Base-by-base conservation (phyloP, 2,797 vertebrate species). In the Spinibarbus caldwelli region DNA sequence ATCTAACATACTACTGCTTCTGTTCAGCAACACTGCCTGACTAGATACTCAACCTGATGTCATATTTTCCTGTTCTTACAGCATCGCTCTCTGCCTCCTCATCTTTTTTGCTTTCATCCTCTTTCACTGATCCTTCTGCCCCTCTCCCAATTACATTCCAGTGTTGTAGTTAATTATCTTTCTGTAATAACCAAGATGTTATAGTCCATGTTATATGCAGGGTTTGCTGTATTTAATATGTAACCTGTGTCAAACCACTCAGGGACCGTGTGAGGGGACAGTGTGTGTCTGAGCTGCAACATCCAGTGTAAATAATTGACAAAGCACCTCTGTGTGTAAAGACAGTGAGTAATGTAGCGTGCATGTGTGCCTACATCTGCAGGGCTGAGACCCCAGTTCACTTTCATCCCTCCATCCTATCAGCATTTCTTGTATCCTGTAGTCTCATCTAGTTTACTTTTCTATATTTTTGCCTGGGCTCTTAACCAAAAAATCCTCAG, bases 231-330 rank as follows among this genome's bases (percentile, higher is more conserved):
- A 7, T 70, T 84, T 10, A 78, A 36, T 76, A n/a, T 21, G 5
- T 76, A 26, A 68, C 31, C 54, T 78, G 34, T 77, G 73, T 78
- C 45, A 31, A 64, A 41, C 45, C 6, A 15, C 80, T 43, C n/a
- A 21, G 49, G 67, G 36, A 43, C 1, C 1, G 3, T 4, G 1
- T 36, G 72, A 77, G 45, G 34, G 34, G 47, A 78, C 59, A 41
- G 26, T 0, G 29, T 54, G 73, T 71, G 75, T 78, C 14, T 57
- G 76, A 71, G 73, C 64, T 34, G 47, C 62, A 78, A 68, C 82
- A 57, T 84, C 45, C 17, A 0, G 17, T 68, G 36, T 84, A 70
- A 78, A 78, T 84, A 68, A 84, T 84, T 84, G 73, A 68, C 75
- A 45, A 26, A 70, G 73, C 59, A 70, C 6, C 45, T 38, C 45